Evolutionary conservation across 2,113 vertebrate genomes (phyloP).

Genomic region (Manacus vitellinus): DNA sequence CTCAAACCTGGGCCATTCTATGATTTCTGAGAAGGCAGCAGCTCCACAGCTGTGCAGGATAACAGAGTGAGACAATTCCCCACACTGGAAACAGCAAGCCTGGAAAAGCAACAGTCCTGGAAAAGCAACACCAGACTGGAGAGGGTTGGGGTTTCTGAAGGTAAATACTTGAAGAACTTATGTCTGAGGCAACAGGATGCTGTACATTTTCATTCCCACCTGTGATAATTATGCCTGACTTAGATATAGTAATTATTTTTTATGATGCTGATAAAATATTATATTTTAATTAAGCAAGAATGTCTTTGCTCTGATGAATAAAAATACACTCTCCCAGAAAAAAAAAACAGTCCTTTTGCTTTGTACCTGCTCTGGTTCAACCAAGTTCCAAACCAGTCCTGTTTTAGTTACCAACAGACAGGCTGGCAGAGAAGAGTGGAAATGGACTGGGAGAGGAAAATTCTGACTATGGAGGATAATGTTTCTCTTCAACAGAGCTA

Average conservation of each 20-base stretch:
- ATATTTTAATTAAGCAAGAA: neutral
- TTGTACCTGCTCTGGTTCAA: neutral
- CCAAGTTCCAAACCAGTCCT: neutral
- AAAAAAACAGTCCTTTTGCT: neutral
- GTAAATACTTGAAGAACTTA: neutral
- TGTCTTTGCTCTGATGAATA: neutral
- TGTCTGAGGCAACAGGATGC: neutral
- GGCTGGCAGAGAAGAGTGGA: neutral
- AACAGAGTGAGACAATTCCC: neutral
- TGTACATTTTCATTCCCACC: neutral
- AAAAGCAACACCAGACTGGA: fast-evolving
- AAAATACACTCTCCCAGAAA: neutral
- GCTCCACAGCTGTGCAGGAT: neutral
- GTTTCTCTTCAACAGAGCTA: neutral
- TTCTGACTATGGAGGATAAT: neutral
- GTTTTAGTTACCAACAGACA: neutral
- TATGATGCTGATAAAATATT: neutral
- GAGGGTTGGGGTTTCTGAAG: fast-evolving
- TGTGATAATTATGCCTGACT: neutral
- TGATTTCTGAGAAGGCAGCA: neutral
- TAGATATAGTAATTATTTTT: neutral
- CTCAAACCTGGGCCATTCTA: neutral
- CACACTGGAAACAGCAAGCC: fast-evolving
- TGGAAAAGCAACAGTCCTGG: neutral
- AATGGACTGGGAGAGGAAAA: neutral